Percentiles rank a stretch among this genome's conserved stretches.
These are phyloP conservation scores for Epinephelus awoara DNA, from an alignment of 2,797 vertebrate genomes.

Conservation along the genomic window DNA sequence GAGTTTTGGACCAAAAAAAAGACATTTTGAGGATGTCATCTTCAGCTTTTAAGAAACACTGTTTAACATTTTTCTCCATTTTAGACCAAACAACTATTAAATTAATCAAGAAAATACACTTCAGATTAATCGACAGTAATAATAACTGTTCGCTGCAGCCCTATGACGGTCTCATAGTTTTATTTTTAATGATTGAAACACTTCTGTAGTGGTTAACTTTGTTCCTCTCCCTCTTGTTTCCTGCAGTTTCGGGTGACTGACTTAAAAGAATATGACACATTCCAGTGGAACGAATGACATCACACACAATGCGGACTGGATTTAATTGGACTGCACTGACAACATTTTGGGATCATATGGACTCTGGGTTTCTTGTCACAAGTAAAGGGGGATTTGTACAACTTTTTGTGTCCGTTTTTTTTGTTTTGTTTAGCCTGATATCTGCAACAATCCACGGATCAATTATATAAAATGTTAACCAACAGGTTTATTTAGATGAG, in stretches of 20 bases:
- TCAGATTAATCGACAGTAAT: no score
- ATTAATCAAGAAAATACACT: no score
- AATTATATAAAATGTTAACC: background rate
- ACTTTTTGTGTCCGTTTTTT: constrained; percentile 53
- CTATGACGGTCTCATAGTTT: background rate
- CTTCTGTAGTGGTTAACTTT: constrained; percentile 4
- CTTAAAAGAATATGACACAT: constrained; percentile 68
- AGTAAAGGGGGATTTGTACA: constrained; percentile 85
- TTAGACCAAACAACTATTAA: no score
- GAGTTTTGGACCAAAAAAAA: no score
- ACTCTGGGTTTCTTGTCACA: constrained; percentile 75
- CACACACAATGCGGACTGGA: constrained; percentile 52
- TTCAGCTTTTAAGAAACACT: no score
- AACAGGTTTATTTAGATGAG: background rate
- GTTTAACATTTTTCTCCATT: no score
- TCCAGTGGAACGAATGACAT: constrained; percentile 68
- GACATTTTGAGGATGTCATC: no score
- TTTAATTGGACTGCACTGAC: constrained; percentile 80
- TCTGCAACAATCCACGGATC: background rate
- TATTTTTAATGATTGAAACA: background rate
- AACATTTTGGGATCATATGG: constrained; percentile 65
- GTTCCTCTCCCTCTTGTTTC: background rate
- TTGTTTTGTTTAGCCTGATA: background rate
- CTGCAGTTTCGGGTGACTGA: constrained; percentile 50
- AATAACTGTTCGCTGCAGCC: no score